Evolutionary conservation across 2,113 vertebrate genomes (phyloP).

Genomic region (Corvus moneduloides): DNA sequence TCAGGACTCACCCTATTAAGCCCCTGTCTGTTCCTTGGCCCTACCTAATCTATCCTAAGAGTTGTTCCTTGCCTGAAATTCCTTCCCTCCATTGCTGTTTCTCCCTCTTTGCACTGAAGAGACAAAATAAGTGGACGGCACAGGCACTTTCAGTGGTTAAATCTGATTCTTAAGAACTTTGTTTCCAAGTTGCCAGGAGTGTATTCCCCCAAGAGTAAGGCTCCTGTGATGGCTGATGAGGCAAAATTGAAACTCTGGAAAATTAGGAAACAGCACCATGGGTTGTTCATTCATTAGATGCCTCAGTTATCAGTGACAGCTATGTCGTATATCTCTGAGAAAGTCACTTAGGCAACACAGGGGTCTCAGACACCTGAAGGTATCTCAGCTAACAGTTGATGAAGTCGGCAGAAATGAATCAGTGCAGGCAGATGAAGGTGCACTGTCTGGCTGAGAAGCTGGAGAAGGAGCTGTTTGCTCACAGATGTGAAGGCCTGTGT

Average conservation of each 20-base stretch:
- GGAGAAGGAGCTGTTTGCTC: not conserved
- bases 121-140: not conserved
- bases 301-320: not conserved
- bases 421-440: not conserved
- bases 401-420: not conserved
- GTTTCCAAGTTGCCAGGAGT: not conserved
- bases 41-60: not conserved
- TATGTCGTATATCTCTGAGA: fast-evolving
- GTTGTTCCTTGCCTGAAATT: not conserved
- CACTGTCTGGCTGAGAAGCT: not conserved
- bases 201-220: not conserved
- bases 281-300: not conserved
- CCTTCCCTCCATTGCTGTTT: not conserved
- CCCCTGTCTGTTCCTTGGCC: not conserved
- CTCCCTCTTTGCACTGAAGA: not conserved
- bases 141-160: not conserved
- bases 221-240: not conserved
- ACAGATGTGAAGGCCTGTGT: not conserved
- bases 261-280: not conserved
- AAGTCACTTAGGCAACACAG: not conserved
- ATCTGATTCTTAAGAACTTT: not conserved
- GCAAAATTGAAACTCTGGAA: not conserved
- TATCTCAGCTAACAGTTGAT: not conserved
- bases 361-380: not conserved
- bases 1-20: not conserved